Evolutionary conservation across 2,113 vertebrate species (phyloP).

Genomic region (Chamaetylas fuelleborni): DNA sequence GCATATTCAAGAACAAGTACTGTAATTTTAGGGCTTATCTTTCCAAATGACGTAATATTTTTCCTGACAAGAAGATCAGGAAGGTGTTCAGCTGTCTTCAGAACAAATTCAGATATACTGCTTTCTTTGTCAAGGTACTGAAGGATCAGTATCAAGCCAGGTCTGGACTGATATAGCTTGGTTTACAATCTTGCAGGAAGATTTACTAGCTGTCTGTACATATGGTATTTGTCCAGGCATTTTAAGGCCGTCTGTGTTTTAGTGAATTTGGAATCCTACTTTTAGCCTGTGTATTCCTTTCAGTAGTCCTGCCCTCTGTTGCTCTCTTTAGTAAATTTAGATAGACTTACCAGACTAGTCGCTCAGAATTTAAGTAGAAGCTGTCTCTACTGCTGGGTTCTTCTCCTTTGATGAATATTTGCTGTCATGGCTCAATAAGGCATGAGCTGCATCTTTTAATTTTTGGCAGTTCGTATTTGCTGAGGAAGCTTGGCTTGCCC

Average conservation of each 20-base stretch:
- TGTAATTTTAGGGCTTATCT: background rate
- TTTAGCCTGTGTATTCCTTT: background rate
- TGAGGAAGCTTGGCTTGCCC: slow-evolving; percentile 54
- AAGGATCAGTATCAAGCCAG: background rate
- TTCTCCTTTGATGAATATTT: slow-evolving; percentile 73
- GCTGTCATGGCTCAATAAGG: slow-evolving; percentile 63
- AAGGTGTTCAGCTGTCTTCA: background rate
- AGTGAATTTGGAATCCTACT: background rate
- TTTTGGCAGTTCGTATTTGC: slow-evolving; percentile 60
- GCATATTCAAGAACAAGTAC: background rate
- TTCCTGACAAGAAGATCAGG: background rate
- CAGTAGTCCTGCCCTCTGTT: background rate
- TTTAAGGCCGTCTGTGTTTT: slow-evolving; percentile 13
- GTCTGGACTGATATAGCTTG: background rate
- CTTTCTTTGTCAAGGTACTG: background rate
- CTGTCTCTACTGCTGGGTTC: slow-evolving; percentile 31
- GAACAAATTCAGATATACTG: slow-evolving; percentile 12
- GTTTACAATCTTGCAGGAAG: background rate
- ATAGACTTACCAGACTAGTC: background rate
- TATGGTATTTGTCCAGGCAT: background rate
- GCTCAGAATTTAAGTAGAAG: slow-evolving; percentile 15
- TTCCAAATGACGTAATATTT: slow-evolving; percentile 35
- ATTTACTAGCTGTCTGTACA: slow-evolving; percentile 18
- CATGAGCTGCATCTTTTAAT: slow-evolving; percentile 62
- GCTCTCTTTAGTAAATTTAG: slow-evolving; percentile 51